phyloP scores from a whole-genome alignment of 2,113 vertebrate genomes.

The Carassius auratus region DNA sequence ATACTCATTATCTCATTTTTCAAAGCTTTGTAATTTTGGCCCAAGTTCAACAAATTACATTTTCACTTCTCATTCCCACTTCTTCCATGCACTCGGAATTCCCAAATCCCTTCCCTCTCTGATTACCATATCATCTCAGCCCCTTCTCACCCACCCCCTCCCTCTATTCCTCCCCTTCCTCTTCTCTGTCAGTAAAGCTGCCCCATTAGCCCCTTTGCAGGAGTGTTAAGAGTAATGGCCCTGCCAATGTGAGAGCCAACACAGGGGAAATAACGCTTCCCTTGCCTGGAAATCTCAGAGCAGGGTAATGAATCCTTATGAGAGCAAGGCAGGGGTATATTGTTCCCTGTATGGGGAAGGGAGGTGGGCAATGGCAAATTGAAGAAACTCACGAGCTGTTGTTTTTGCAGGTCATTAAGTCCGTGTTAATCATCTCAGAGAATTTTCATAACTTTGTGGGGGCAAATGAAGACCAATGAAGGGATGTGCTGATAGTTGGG shows the following conservation, averaged over 20 bases:
- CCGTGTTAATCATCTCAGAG: conserved; percentile 60
- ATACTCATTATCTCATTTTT: conserved; percentile 39
- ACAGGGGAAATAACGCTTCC: conserved; percentile 64
- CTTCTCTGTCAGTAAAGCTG: conserved; percentile 57
- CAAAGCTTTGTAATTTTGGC: conserved; percentile 38
- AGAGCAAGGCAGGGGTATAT: conserved; percentile 55
- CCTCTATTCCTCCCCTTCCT: conserved; percentile 33
- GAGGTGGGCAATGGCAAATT: conserved; percentile 10
- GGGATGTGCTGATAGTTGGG: conserved; percentile 29
- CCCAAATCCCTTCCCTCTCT: conserved; percentile 57
- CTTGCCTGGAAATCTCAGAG: conserved; percentile 56
- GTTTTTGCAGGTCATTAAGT: conserved; percentile 63
- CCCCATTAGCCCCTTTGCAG: conserved; percentile 57
- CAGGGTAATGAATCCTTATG: conserved; percentile 66
- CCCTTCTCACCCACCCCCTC: conserved; percentile 31
- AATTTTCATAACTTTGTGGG: conserved; percentile 54
- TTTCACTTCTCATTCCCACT: conserved; percentile 41
- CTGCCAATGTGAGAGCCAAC: conserved; percentile 59
- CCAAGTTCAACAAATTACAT: conserved; percentile 26
- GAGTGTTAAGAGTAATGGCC: conserved; percentile 65
- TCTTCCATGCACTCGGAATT: conserved; percentile 51
- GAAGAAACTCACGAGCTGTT: conserved; percentile 53
- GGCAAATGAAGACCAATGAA: conserved; percentile 52
- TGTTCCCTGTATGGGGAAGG: conserved; percentile 51
- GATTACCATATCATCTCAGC: conserved; percentile 57